phyloP scores from a whole-genome alignment of 2,797 vertebrate genomes.

The Lagocephalus sceleratus region DNA sequence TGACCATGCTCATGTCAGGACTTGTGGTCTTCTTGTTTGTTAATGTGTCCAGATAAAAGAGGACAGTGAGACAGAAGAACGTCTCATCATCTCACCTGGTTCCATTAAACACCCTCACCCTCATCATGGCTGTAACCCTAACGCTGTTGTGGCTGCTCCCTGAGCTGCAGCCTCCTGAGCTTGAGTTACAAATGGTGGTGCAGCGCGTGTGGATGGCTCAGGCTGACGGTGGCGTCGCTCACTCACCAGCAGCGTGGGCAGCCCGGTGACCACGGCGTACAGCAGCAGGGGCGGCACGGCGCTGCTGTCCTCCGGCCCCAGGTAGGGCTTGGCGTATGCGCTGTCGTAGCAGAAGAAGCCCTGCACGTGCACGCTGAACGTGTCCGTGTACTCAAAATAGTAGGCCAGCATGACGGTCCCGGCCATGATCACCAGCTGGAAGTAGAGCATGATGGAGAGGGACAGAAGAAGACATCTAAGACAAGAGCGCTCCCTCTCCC shows the following conservation, averaged over 20 bases:
- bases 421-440: slow-evolving; percentile 97
- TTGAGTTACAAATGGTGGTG: no score
- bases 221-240: background rate
- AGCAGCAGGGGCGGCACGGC: slow-evolving; percentile 90
- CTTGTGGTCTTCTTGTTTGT: no score
- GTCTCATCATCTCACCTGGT: no score
- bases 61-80: no score
- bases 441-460: slow-evolving; percentile 82
- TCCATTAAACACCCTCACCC: no score
- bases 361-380: slow-evolving; percentile 93
- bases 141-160: no score
- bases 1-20: no score
- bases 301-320: slow-evolving; percentile 92
- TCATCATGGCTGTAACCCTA: no score
- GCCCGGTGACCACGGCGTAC: slow-evolving; percentile 87
- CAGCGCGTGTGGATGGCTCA: no score
- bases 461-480: slow-evolving; percentile 46
- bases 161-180: no score
- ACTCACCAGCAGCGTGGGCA: slow-evolving; percentile 93
- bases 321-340: slow-evolving; percentile 92
- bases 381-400: slow-evolving; percentile 98
- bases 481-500: slow-evolving; percentile 30
- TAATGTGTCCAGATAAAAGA: no score
- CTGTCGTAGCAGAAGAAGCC: slow-evolving; percentile 98
- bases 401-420: slow-evolving; percentile 97